These are phyloP conservation scores for Octodonta nipae DNA, from an alignment of 2,888 invertebrate genomes.

Conservation along the genomic window DNA sequence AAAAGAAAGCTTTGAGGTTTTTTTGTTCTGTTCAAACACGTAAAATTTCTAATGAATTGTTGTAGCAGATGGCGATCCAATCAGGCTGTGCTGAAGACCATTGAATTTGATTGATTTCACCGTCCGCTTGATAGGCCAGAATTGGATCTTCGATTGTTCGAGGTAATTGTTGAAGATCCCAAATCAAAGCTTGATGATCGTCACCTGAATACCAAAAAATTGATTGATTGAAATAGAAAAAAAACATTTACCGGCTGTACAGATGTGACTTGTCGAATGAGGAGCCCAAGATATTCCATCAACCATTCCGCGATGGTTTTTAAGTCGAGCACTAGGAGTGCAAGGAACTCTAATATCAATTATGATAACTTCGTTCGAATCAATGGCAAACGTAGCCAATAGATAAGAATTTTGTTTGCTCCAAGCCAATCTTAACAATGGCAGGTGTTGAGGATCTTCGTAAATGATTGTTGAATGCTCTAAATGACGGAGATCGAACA, in stretches of 20 bases:
- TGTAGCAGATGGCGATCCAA: conserved; percentile 99
- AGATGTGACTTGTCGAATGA: conserved; percentile 97
- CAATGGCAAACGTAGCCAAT: conserved; percentile 98
- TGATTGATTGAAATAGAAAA: too few relatives aligned
- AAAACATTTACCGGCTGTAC: too few relatives aligned
- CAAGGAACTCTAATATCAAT: conserved; percentile 95
- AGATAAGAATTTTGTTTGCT: conserved; percentile 99
- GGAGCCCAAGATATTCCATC: conserved; percentile 99
- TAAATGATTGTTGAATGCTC: conserved; percentile 99
- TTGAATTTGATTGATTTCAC: conserved; percentile 98
- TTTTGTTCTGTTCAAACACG: too few relatives aligned
- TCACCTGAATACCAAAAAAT: conserved; percentile 95
- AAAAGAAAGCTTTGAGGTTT: too few relatives aligned
- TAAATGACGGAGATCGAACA: conserved; percentile 94
- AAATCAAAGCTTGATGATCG: conserved; percentile 98
- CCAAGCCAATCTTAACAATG: conserved; percentile 90
- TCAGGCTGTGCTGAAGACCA: conserved; percentile 99
- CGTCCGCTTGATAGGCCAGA: conserved; percentile 93
- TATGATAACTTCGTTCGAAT: conserved; percentile 93
- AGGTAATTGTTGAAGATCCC: conserved; percentile 99
- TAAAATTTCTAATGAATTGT: conserved; percentile 91
- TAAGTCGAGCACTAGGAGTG: conserved; percentile 91
- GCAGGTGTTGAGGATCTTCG: conserved; percentile 92
- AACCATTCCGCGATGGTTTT: conserved; percentile 96
- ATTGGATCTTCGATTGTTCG: conserved; percentile 98